Conservation (phyloP, 1,140 invertebrate species). For the Drosophila nigromelanica region DNA sequence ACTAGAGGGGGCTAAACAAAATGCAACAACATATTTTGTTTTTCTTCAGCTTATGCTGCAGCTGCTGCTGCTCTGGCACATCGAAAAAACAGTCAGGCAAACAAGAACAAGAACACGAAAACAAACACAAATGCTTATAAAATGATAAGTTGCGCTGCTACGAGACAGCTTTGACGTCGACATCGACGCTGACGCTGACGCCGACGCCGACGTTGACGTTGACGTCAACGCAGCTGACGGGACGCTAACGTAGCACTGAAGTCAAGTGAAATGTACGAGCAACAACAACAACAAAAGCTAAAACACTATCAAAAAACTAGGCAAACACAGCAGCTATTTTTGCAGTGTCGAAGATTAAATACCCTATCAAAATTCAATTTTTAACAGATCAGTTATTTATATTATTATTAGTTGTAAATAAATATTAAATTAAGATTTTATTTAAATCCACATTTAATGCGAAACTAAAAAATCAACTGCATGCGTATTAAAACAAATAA, state of each 20-base stretch:
- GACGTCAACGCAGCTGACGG: slow-evolving; percentile 14
- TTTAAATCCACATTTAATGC: too few species aligned
- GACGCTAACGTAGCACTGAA: slow-evolving; percentile 61
- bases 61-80: slow-evolving; percentile 19
- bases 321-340: background rate
- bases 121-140: slow-evolving; percentile 74
- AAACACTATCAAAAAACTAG: slow-evolving; percentile 18
- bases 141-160: slow-evolving; percentile 69
- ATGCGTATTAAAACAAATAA: too few species aligned
- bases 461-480: too few species aligned
- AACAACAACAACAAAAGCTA: slow-evolving; percentile 4
- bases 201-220: too few species aligned
- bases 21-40: slow-evolving; percentile 79
- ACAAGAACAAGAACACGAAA: slow-evolving; percentile 31
- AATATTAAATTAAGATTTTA: too few species aligned
- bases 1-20: slow-evolving; percentile 43
- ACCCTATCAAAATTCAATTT: too few species aligned
- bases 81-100: slow-evolving; percentile 46
- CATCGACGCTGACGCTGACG: slow-evolving; percentile 1
- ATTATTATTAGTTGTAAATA: too few species aligned
- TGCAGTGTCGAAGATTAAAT: background rate
- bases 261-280: slow-evolving; percentile 74
- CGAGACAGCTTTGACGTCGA: slow-evolving; percentile 25
- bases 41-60: slow-evolving; percentile 44
- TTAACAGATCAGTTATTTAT: too few species aligned